Base-by-base conservation (phyloP, 2,888 invertebrate species). In the Anorthoa munda region DNA sequence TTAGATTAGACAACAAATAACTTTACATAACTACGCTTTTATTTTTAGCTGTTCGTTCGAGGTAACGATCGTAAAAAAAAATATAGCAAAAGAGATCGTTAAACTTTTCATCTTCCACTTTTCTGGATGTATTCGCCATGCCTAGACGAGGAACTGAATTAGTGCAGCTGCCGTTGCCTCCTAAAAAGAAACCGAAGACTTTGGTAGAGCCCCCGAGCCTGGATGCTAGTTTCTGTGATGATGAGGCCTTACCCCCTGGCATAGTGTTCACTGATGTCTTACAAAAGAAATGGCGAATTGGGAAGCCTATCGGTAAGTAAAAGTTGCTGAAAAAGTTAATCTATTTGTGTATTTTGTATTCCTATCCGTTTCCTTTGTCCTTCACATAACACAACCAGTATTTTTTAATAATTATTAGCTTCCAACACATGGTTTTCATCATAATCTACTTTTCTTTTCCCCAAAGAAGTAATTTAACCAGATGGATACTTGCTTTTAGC, bases 281-380 rank as follows among this genome's bases (percentile, higher is more conserved):
- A 46, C 97, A 98, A 86, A 98, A 98, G 89, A 97, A 98, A 91
- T 99, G 99, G 99, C 97, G 97, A 86, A 96, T 99, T 74, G 99
- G 99, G 1, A 97, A 98, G 89, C 97, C 98, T 7, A 98, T 99
- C 87, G 99, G 99, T 97, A 87, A 91, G 92, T 89, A 48, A 50
- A 65, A 48, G 11, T 61, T 15, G 45, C 17, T 12, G 13, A 23
- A 58, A 72, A 55, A 21, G 0, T 58, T 12, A 4, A 55, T 31
- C 26, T 53, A n/a, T 39, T 13, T 26, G 4, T 55, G 9, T 48
- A 50, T 45, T 31, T 23, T 58, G 21, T 31, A 15, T 50, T 26
- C 0, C 7, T 61, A 39, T 46, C 15, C 0, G 0, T 63, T 75
- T 48, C 9, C 26, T n/a, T 55, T 59, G 7, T 17, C 0, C 31